phyloP scores from a whole-genome alignment of 1,140 invertebrate species.

The Papilio xuthus region DNA sequence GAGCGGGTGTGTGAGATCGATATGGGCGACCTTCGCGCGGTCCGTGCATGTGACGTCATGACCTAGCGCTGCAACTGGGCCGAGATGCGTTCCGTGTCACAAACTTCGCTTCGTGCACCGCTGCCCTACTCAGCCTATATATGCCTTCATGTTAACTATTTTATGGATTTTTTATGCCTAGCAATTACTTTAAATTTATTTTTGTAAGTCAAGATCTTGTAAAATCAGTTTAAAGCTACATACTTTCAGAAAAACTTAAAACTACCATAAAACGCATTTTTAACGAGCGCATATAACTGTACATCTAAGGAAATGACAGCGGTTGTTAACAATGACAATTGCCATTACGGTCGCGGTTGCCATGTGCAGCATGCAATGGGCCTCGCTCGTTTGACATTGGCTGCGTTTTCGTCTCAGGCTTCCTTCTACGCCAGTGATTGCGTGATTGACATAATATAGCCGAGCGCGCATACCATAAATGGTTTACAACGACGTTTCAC shows the following conservation, averaged over 20 bases:
- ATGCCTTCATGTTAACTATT: background rate
- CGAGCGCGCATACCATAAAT: conserved; percentile 42
- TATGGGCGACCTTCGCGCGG: conserved; percentile 73
- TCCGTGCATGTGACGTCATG: conserved; percentile 72
- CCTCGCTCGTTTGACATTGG: conserved; percentile 65
- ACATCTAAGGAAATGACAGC: conserved; percentile 41
- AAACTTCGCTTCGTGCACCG: conserved; percentile 46
- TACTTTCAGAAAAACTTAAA: background rate
- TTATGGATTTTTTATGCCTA: background rate
- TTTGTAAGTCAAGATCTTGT: background rate
- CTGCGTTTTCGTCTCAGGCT: conserved; percentile 57
- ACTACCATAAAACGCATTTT: conserved; percentile 22
- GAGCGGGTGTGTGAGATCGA: conserved; percentile 66
- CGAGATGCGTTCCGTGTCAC: conserved; percentile 68
- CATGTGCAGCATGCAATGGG: conserved; percentile 55
- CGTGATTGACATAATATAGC: conserved; percentile 58
- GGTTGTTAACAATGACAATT: conserved; percentile 40
- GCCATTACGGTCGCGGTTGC: conserved; percentile 50
- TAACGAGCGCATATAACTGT: conserved; percentile 33
- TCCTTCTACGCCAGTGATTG: conserved; percentile 55
- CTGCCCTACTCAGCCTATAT: background rate
- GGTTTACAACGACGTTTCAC: conserved; percentile 47
- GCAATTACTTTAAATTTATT: background rate
- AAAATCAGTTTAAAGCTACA: background rate
- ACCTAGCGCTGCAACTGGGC: conserved; percentile 66